Conservation (phyloP, 1,140 invertebrate species). For the Sesamia nonagrioides region DNA sequence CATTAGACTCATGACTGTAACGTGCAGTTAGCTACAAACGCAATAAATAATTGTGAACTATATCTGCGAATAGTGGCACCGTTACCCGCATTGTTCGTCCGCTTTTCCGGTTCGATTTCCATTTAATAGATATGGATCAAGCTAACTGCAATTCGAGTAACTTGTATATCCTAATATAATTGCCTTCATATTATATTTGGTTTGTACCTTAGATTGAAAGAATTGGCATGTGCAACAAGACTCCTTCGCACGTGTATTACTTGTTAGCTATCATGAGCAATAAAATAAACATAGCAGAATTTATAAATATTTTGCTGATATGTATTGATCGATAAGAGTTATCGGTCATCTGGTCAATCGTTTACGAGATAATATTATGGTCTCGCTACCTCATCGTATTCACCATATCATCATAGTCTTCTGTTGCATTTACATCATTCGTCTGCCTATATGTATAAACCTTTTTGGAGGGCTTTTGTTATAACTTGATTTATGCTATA, state of each 20-base stretch:
- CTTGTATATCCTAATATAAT: slow-evolving; percentile 1
- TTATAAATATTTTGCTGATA: background rate
- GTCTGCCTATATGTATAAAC: too few relatives aligned
- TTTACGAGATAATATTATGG: background rate
- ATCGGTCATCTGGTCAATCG: slow-evolving; percentile 16
- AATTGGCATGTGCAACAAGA: background rate
- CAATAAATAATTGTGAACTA: slow-evolving; percentile 39
- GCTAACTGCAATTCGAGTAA: slow-evolving; percentile 6
- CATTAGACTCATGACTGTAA: slow-evolving; percentile 21
- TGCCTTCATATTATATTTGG: background rate
- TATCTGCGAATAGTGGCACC: slow-evolving; percentile 37
- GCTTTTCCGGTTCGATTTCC: slow-evolving; percentile 43
- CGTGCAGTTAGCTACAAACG: slow-evolving; percentile 20
- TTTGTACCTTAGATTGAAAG: background rate
- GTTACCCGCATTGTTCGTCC: slow-evolving; percentile 34
- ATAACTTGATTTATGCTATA: too few relatives aligned
- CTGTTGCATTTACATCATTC: too few relatives aligned
- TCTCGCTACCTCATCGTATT: background rate
- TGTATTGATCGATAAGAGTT: background rate
- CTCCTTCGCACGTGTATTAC: background rate
- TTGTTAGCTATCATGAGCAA: background rate
- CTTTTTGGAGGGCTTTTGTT: too few relatives aligned
- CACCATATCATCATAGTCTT: too few relatives aligned
- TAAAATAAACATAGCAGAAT: background rate
- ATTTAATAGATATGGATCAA: slow-evolving; percentile 41